phyloP scores from a whole-genome alignment of 2,888 invertebrate genomes.

The Cantharis flavilabris region DNA sequence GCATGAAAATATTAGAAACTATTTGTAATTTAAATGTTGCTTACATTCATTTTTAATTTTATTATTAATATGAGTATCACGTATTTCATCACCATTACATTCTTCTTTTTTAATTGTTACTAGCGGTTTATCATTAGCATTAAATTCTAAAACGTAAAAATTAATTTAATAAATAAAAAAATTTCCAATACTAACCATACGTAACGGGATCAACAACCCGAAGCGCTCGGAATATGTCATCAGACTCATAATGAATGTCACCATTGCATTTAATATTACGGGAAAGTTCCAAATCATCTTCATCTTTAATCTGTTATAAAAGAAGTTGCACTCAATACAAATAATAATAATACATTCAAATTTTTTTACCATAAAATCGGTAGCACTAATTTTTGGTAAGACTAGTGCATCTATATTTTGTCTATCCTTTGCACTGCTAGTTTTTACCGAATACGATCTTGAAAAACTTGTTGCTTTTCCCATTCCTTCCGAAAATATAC shows the following conservation, averaged over 20 bases:
- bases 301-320: slow-evolving; percentile 41
- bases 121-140: not conserved
- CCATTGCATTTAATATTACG: slow-evolving; percentile 42
- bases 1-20: not conserved
- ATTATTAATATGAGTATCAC: not conserved
- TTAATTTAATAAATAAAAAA: not conserved
- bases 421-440: not conserved
- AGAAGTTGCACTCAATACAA: not conserved
- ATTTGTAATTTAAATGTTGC: not conserved
- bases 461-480: slow-evolving; percentile 35
- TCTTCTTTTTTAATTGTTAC: slow-evolving; percentile 1
- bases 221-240: slow-evolving; percentile 34
- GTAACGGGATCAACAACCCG: slow-evolving; percentile 25
- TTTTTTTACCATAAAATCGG: not conserved
- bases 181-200: not conserved
- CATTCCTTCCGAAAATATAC: slow-evolving; percentile 51
- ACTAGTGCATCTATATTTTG: not conserved
- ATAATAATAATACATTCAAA: not conserved
- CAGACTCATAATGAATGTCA: slow-evolving; percentile 40
- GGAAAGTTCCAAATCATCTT: slow-evolving; percentile 42
- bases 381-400: not conserved
- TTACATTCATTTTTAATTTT: not conserved
- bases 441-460: not conserved
- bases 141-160: not conserved
- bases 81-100: not conserved